A percentile compares a stretch with the other conserved stretches of the same genome.
Evolutionary conservation across 2,113 vertebrate genomes (phyloP).

Genomic region (Myotis brandtii): DNA sequence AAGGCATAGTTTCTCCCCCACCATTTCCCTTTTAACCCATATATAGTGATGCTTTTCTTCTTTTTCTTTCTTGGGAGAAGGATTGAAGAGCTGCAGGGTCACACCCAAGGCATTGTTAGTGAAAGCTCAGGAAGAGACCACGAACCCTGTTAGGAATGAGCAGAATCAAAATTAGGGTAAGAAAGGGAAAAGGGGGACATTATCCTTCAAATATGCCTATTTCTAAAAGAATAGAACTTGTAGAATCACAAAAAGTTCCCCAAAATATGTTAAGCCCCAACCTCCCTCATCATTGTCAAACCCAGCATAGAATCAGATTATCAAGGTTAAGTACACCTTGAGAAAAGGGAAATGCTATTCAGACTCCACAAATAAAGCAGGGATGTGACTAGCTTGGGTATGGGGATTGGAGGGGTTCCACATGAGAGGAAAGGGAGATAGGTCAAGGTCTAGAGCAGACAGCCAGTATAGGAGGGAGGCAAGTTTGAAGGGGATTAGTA

Average conservation of each 20-base stretch:
- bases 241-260: not conserved
- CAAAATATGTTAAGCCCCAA: not conserved
- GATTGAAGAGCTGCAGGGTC: slow-evolving; percentile 5
- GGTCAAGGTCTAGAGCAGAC: not conserved
- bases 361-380: not conserved
- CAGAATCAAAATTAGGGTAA: slow-evolving; percentile 47
- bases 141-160: not conserved
- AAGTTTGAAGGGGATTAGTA: not conserved
- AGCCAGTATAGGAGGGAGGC: not conserved
- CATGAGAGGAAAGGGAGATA: not conserved
- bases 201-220: not conserved
- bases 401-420: not conserved
- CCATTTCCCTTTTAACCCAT: not conserved
- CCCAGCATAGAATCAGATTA: not conserved
- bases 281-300: not conserved
- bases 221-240: not conserved
- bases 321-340: not conserved
- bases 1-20: not conserved
- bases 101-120: slow-evolving; percentile 52
- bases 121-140: slow-evolving; percentile 58
- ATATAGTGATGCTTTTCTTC: slow-evolving; percentile 18
- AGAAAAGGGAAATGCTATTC: not conserved
- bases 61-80: slow-evolving; percentile 42
- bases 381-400: not conserved
- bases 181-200: not conserved